These are phyloP conservation scores for Schlechtendalia chinensis DNA, from an alignment of 1,140 invertebrate genomes.

Conservation along the genomic window DNA sequence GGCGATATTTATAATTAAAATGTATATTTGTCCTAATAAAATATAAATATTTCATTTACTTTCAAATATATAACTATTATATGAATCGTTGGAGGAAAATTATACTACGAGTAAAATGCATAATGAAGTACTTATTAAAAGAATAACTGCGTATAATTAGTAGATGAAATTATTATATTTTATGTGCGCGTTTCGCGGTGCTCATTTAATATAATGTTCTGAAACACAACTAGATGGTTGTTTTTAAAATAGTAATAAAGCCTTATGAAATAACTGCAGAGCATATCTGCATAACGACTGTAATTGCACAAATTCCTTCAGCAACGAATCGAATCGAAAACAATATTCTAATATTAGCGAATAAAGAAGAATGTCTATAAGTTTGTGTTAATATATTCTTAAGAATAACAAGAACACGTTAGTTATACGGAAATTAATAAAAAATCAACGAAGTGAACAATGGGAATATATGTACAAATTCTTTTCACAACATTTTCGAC, in stretches of 20 bases:
- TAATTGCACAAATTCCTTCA: neutral
- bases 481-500: no score
- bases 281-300: neutral
- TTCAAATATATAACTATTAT: no score
- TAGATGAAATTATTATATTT: constrained; percentile 21
- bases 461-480: no score
- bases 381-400: no score
- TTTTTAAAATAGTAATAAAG: neutral
- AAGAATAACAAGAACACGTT: no score
- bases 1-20: no score
- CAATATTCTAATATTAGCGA: neutral
- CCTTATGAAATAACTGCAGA: neutral
- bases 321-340: neutral
- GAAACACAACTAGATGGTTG: neutral
- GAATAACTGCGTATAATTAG: neutral
- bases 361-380: no score
- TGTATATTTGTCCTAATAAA: no score
- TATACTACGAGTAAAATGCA: neutral
- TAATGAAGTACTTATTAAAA: neutral
- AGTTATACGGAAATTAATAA: no score
- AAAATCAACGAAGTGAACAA: no score
- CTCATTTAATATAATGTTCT: neutral
- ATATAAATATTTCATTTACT: no score
- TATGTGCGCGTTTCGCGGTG: neutral
- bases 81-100: neutral